Conservation (phyloP, 2,888 invertebrate genomes). For the Plebejus anna region DNA sequence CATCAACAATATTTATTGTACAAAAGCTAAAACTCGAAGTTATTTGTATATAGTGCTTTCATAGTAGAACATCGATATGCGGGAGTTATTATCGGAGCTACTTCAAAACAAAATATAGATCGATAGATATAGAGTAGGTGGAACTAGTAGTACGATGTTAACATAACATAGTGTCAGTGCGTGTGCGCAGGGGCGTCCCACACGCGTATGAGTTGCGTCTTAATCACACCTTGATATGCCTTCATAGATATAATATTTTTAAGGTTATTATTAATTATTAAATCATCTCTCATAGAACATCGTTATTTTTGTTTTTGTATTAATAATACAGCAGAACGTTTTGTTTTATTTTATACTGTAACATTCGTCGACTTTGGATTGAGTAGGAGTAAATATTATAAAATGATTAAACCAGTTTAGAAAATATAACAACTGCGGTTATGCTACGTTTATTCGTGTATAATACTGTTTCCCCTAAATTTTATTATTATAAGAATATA, state of each 20-base stretch:
- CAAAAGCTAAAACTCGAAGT: conserved; percentile 52
- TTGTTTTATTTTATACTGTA: conserved; percentile 32
- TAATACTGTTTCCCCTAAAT: conserved; percentile 77
- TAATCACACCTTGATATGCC: conserved; percentile 64
- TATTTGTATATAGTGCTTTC: conserved; percentile 75
- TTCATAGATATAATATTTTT: conserved; percentile 55
- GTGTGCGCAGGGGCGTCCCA: conserved; percentile 53
- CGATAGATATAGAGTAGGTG: conserved; percentile 69
- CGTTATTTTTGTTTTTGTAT: conserved; percentile 37
- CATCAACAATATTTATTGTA: conserved; percentile 41
- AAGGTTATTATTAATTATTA: conserved; percentile 42
- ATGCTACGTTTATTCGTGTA: conserved; percentile 79
- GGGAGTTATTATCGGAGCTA: conserved; percentile 43
- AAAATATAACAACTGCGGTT: conserved; percentile 65
- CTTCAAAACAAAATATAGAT: conserved; percentile 26
- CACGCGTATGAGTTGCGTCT: conserved; percentile 60
- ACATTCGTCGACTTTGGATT: conserved; percentile 32
- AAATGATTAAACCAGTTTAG: conserved; percentile 55
- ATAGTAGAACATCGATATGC: conserved; percentile 39
- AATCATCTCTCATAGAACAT: conserved; percentile 42
- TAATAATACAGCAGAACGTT: conserved; percentile 37
- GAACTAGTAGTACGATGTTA: conserved; percentile 61
- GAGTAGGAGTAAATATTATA: conserved; percentile 49
- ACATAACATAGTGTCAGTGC: conserved; percentile 57
- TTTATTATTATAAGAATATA: conserved; percentile 78